Percentiles rank a stretch among this genome's conserved stretches.
phyloP scores from a whole-genome alignment of 1,140 invertebrate genomes.

The Rhyacophila brunnea region DNA sequence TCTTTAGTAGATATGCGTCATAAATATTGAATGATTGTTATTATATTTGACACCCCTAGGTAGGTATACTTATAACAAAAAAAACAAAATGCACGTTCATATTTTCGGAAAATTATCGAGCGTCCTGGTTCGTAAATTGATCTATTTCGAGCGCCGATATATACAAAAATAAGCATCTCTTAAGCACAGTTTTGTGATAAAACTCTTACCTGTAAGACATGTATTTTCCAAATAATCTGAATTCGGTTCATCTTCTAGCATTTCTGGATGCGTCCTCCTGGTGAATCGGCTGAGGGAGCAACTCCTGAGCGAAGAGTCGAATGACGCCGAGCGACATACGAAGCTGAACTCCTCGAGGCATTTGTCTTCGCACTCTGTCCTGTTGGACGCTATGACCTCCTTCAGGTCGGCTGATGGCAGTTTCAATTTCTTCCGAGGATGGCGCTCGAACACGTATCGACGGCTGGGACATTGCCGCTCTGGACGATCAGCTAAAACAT shows the following conservation, averaged over 20 bases:
- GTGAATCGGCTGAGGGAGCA: slow-evolving; percentile 80
- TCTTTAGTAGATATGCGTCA: too few species aligned
- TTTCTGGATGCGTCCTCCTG: slow-evolving; percentile 77
- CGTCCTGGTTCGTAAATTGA: too few species aligned
- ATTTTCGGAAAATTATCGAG: too few species aligned
- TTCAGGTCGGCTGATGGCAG: slow-evolving; percentile 75
- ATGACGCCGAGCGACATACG: slow-evolving; percentile 83
- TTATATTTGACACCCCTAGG: too few species aligned
- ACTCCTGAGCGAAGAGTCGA: slow-evolving; percentile 70
- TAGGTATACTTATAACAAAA: too few species aligned
- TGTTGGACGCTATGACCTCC: slow-evolving; percentile 75
- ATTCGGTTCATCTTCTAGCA: slow-evolving; percentile 80
- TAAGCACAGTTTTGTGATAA: too few species aligned
- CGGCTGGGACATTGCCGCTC: slow-evolving; percentile 84
- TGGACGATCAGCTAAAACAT: slow-evolving; percentile 71
- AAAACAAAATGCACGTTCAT: too few species aligned
- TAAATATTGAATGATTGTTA: too few species aligned
- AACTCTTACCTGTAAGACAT: slow-evolving; percentile 73
- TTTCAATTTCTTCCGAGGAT: slow-evolving; percentile 79
- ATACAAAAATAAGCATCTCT: too few species aligned
- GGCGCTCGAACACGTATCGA: slow-evolving; percentile 83
- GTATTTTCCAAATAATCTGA: slow-evolving; percentile 90
- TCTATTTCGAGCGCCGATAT: too few species aligned
- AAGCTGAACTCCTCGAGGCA: slow-evolving; percentile 87
- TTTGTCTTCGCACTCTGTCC: slow-evolving; percentile 87